Percentiles rank a stretch among this genome's conserved stretches.
Conservation (phyloP, 2,888 invertebrate species). For the Drosophila birchii region DNA sequence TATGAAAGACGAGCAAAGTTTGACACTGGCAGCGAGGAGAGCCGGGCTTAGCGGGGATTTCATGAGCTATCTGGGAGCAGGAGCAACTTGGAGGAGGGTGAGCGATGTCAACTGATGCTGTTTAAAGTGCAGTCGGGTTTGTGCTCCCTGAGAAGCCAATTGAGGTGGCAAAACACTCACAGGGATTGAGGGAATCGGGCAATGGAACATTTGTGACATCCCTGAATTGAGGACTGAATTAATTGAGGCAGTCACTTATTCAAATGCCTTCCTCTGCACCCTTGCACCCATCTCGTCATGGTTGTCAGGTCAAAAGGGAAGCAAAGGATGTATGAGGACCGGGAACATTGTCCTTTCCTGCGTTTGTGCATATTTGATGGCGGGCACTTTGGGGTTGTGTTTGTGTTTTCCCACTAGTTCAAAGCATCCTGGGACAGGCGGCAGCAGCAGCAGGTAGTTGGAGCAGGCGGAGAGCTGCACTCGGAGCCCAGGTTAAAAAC, state of each 20-base stretch:
- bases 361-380: slow-evolving; percentile 66
- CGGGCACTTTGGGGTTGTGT: slow-evolving; percentile 60
- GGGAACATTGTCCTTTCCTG: slow-evolving; percentile 57
- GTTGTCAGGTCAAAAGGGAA: slow-evolving; percentile 30
- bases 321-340: slow-evolving; percentile 5
- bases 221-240: slow-evolving; percentile 60
- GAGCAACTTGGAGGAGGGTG: slow-evolving; percentile 1
- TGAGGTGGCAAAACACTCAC: slow-evolving; percentile 26
- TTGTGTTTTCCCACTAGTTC: slow-evolving; percentile 48
- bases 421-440: slow-evolving; percentile 1
- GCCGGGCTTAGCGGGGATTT: slow-evolving; percentile 4
- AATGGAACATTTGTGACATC: slow-evolving; percentile 14
- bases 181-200: slow-evolving; percentile 12
- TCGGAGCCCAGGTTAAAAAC: slow-evolving; percentile 14
- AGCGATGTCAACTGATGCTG: slow-evolving; percentile 40
- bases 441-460: slow-evolving; percentile 17
- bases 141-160: slow-evolving; percentile 45
- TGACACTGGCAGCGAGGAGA: slow-evolving; percentile 30
- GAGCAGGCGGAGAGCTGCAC: slow-evolving; percentile 38
- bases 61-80: slow-evolving; percentile 10
- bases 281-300: slow-evolving; percentile 5
- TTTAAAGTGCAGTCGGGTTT: slow-evolving; percentile 21
- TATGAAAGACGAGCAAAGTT: slow-evolving; percentile 77
- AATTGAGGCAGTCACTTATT: slow-evolving; percentile 57
- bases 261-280: background rate